phyloP scores from a whole-genome alignment of 2,888 invertebrate species.

The Callosobruchus maculatus region DNA sequence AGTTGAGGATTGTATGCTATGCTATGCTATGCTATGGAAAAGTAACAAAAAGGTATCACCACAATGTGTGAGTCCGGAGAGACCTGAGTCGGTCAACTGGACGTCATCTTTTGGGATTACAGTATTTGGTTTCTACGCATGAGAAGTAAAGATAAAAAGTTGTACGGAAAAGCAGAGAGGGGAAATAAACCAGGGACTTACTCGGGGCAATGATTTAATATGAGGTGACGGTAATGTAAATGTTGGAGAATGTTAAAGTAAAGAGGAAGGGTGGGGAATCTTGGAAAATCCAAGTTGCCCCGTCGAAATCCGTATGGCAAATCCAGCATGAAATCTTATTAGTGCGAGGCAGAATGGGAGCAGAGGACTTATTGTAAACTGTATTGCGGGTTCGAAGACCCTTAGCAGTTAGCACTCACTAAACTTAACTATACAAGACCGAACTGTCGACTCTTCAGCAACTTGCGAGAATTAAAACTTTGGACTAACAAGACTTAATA shows the following conservation, averaged over 20 bases:
- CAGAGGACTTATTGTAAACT: constrained; percentile 49
- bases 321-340: constrained; percentile 67
- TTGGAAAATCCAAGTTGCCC: constrained; percentile 43
- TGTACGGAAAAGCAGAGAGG: not conserved
- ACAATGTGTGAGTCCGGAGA: too few species aligned
- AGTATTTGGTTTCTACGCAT: too few species aligned
- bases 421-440: constrained; percentile 45
- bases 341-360: constrained; percentile 49
- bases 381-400: constrained; percentile 50
- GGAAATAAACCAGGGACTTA: not conserved
- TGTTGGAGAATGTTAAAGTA: not conserved
- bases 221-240: not conserved
- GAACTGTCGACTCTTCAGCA: constrained; percentile 49
- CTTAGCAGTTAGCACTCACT: constrained; percentile 47
- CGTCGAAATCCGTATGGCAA: constrained; percentile 59
- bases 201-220: not conserved
- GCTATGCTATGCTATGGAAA: too few species aligned
- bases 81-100: too few species aligned
- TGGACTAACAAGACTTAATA: constrained; percentile 59
- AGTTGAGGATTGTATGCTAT: too few species aligned
- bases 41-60: too few species aligned
- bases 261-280: not conserved
- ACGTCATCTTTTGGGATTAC: too few species aligned
- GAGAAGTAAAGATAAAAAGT: not conserved
- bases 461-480: constrained; percentile 62